These are phyloP conservation scores for Lethenteron camtschaticum DNA, from an alignment of 2,113 vertebrate species.

Conservation along the genomic window DNA sequence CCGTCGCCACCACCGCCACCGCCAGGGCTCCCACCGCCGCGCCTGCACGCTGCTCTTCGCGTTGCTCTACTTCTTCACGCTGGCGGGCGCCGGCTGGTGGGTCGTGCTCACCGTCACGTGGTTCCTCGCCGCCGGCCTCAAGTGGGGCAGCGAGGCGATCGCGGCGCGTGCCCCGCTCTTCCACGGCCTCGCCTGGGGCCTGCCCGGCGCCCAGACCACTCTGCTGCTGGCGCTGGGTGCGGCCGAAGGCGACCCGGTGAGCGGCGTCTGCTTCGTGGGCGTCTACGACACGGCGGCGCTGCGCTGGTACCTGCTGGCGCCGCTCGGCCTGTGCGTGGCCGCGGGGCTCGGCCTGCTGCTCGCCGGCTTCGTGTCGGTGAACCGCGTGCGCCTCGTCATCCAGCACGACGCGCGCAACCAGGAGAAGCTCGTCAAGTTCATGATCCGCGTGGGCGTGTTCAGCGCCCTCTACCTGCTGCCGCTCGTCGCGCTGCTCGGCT, in stretches of 20 bases:
- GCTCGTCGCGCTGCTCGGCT: slow-evolving; percentile 68
- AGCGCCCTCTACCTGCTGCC: slow-evolving; percentile 81
- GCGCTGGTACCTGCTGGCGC: slow-evolving; percentile 80
- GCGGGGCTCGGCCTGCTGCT: slow-evolving; percentile 69
- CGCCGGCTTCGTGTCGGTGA: slow-evolving; percentile 79
- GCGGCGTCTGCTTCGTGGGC: slow-evolving; percentile 90
- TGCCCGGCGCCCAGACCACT: slow-evolving; percentile 85
- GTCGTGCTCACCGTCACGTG: slow-evolving; percentile 96
- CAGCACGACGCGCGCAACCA: slow-evolving; percentile 95
- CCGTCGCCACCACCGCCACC: too few species aligned
- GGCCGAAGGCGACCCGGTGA: slow-evolving; percentile 92
- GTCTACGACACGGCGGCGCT: slow-evolving; percentile 75
- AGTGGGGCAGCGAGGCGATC: slow-evolving; percentile 97
- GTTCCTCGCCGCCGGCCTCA: slow-evolving; percentile 92
- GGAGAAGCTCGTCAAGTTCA: slow-evolving; percentile 96
- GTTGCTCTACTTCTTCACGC: slow-evolving; percentile 96
- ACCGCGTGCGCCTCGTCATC: slow-evolving; percentile 88
- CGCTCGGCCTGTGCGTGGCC: slow-evolving; percentile 71
- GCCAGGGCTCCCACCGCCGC: slow-evolving; percentile 78
- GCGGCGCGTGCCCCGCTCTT: slow-evolving; percentile 94
- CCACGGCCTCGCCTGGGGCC: slow-evolving; percentile 80
- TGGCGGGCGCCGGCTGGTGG: slow-evolving; percentile 98
- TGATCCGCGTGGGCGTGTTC: slow-evolving; percentile 96
- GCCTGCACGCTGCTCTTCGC: slow-evolving; percentile 90
- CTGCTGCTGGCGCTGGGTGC: slow-evolving; percentile 84